Percentiles rank a stretch among this genome's conserved stretches.
These are phyloP conservation scores for Stegastes partitus DNA, from an alignment of 2,113 vertebrate species.

Conservation along the genomic window DNA sequence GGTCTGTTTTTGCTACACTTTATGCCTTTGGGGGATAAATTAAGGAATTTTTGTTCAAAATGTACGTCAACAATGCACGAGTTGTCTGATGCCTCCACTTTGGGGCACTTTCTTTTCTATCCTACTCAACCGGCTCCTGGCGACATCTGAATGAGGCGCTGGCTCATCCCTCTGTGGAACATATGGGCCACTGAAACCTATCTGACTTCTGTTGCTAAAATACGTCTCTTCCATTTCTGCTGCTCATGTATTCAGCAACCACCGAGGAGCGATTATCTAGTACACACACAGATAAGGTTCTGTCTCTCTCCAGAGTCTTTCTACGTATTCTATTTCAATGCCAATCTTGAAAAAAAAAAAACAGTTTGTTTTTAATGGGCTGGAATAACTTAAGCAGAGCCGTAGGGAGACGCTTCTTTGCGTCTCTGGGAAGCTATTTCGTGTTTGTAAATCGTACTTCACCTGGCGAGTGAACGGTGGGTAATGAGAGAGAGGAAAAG, in stretches of 20 bases:
- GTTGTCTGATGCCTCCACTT: too few species aligned
- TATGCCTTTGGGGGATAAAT: too few species aligned
- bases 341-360: conserved; percentile 51
- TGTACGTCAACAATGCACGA: too few species aligned
- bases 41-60: too few species aligned
- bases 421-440: conserved; percentile 50
- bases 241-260: conserved; percentile 33
- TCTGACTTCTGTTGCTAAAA: conserved; percentile 51
- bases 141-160: conserved; percentile 28
- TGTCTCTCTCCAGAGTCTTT: conserved; percentile 43
- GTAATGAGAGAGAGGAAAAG: conserved; percentile 59
- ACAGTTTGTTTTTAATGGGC: conserved; percentile 61
- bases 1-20: too few species aligned
- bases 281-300: conserved; percentile 41
- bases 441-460: conserved; percentile 65
- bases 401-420: conserved; percentile 47
- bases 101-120: not conserved
- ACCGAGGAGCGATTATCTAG: conserved; percentile 55
- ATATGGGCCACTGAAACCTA: conserved; percentile 60
- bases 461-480: conserved; percentile 63
- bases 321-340: conserved; percentile 52
- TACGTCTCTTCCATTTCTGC: conserved; percentile 49
- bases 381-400: conserved; percentile 57
- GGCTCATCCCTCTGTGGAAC: conserved; percentile 30
- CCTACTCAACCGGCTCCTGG: conserved; percentile 15